phyloP scores from a whole-genome alignment of 2,888 invertebrate species.

The Idaea straminata region DNA sequence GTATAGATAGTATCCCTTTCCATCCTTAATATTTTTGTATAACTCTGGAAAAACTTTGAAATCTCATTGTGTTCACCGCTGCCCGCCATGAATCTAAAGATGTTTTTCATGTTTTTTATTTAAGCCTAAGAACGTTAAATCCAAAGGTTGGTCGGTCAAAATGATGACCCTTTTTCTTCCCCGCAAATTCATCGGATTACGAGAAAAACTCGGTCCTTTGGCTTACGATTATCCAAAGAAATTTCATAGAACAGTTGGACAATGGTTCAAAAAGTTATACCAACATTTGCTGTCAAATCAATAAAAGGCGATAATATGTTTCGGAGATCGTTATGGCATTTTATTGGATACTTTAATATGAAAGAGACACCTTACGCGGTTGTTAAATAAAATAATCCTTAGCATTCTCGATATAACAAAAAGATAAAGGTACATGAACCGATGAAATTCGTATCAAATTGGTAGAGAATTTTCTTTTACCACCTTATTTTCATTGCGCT shows the following conservation, averaged over 20 bases:
- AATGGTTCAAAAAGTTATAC: background rate
- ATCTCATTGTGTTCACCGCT: conserved; percentile 30
- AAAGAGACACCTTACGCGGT: background rate
- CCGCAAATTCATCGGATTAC: conserved; percentile 45
- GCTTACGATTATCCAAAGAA: conserved; percentile 8
- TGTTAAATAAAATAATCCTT: conserved; percentile 14
- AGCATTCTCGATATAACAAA: conserved; percentile 16
- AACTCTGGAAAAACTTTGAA: conserved; percentile 26
- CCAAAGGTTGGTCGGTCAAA: conserved; percentile 41
- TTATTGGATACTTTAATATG: conserved; percentile 9
- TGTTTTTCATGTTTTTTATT: conserved; percentile 68
- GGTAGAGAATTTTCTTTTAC: conserved; percentile 19
- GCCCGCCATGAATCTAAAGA: conserved; percentile 49
- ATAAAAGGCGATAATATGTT: background rate
- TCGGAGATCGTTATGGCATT: background rate
- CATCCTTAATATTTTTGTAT: background rate
- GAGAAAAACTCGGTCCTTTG: conserved; percentile 38
- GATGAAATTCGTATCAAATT: conserved; percentile 15
- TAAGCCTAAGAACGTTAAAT: conserved; percentile 51
- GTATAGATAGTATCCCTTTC: no score
- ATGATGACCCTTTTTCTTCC: conserved; percentile 52
- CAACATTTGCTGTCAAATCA: background rate
- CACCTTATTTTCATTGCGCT: conserved; percentile 19
- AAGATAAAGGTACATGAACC: conserved; percentile 18
- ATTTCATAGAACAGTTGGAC: background rate